phyloP scores from a whole-genome alignment of 2,888 invertebrate species.

The Harpalus rubripes region DNA sequence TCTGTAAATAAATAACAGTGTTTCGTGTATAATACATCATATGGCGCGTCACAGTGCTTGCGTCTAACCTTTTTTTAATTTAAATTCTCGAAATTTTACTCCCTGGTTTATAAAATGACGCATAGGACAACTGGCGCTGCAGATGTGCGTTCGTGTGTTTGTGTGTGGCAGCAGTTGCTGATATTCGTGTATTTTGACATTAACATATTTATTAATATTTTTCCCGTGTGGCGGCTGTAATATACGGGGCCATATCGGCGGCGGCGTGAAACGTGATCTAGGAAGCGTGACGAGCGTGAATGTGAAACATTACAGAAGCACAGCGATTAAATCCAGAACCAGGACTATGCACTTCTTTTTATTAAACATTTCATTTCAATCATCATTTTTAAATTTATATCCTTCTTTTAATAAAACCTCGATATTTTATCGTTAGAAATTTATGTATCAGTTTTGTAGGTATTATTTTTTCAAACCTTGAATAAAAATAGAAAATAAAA shows the following conservation, averaged over 20 bases:
- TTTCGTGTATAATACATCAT: background rate
- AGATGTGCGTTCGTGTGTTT: conserved; percentile 9
- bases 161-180: conserved; percentile 29
- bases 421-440: too few relatives aligned
- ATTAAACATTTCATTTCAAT: background rate
- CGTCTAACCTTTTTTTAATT: conserved; percentile 13
- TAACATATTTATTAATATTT: conserved; percentile 63
- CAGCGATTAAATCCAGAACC: conserved; percentile 25
- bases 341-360: background rate
- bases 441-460: too few relatives aligned
- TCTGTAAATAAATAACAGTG: too few relatives aligned
- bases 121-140: conserved; percentile 41
- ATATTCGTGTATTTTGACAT: conserved; percentile 61
- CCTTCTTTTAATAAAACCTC: background rate
- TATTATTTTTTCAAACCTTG: too few relatives aligned
- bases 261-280: conserved; percentile 56
- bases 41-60: background rate
- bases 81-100: conserved; percentile 9
- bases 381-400: background rate
- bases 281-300: conserved; percentile 57
- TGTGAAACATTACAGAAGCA: conserved; percentile 47
- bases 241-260: conserved; percentile 49
- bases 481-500: too few relatives aligned
- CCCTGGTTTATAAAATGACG: conserved; percentile 19
- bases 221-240: conserved; percentile 61